Evolutionary conservation across 2,888 invertebrate genomes (phyloP).

Genomic region (Limenitis arthemis): DNA sequence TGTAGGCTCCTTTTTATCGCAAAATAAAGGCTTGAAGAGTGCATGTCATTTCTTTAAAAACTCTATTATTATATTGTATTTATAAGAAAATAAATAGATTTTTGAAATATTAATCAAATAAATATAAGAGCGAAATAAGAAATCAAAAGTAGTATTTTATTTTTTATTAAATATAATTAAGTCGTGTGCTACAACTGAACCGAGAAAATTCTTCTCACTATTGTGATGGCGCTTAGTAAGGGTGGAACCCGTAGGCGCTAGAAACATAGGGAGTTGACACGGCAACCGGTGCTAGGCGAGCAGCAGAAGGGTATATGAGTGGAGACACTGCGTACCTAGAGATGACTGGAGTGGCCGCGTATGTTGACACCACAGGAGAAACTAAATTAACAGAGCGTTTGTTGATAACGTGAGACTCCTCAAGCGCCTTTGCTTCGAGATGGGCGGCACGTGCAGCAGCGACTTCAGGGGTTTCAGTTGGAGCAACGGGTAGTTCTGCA

Average conservation of each 20-base stretch:
- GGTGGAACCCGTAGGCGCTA: conserved; percentile 49
- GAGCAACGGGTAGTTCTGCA: conserved; percentile 38
- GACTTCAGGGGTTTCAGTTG: conserved; percentile 55
- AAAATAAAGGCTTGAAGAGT: no score
- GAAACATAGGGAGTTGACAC: conserved; percentile 38
- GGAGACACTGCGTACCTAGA: conserved; percentile 40
- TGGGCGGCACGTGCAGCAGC: conserved; percentile 55
- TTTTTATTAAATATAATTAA: conserved; percentile 33
- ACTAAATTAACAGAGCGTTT: conserved; percentile 49
- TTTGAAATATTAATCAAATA: not conserved
- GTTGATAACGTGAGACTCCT: conserved; percentile 48
- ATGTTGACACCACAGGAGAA: conserved; percentile 39
- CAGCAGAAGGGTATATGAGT: conserved; percentile 39
- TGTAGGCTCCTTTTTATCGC: no score
- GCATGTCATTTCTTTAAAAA: no score
- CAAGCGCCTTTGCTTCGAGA: conserved; percentile 51
- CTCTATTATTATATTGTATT: no score
- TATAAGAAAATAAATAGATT: not conserved
- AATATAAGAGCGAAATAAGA: conserved; percentile 5
- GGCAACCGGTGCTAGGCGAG: conserved; percentile 27
- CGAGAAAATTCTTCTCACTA: conserved; percentile 35
- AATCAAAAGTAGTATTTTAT: conserved; percentile 35
- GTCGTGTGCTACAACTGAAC: conserved; percentile 47
- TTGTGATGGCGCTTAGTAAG: conserved; percentile 50
- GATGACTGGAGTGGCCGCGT: conserved; percentile 36